Percentiles rank a stretch among this genome's conserved stretches.
These are phyloP conservation scores for Sardina pilchardus DNA, from an alignment of 2,113 vertebrate species.

Conservation along the genomic window DNA sequence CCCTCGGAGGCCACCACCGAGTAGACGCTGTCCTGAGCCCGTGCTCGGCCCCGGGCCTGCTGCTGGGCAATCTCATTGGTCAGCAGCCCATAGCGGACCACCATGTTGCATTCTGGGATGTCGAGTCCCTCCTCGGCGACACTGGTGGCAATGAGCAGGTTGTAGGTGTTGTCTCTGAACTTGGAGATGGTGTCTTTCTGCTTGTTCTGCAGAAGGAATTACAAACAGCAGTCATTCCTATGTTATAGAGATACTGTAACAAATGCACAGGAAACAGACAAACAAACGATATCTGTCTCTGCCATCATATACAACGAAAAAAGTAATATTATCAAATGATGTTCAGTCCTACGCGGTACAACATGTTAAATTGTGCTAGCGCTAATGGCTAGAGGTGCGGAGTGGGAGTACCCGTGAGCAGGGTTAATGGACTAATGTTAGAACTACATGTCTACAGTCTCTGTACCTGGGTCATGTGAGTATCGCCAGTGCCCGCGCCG, in stretches of 20 bases:
- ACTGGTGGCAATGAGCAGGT: conserved; percentile 90
- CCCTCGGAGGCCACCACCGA: conserved; percentile 78
- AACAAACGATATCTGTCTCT: neutral
- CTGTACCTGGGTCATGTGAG: conserved; percentile 88
- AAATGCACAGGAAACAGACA: neutral
- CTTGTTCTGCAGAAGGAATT: conserved; percentile 59
- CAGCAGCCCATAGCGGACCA: conserved; percentile 90
- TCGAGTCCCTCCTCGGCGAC: conserved; percentile 92
- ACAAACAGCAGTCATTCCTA: neutral
- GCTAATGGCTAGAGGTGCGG: too few species aligned
- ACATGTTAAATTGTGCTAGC: too few species aligned
- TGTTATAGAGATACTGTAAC: neutral
- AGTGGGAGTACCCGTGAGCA: too few species aligned
- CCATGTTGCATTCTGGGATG: conserved; percentile 84
- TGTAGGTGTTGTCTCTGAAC: conserved; percentile 77
- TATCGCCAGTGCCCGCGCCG: conserved; percentile 75
- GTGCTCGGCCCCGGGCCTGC: conserved; percentile 87
- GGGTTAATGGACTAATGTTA: neutral
- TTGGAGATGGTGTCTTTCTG: conserved; percentile 77
- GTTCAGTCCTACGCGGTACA: too few species aligned
- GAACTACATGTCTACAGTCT: too few species aligned
- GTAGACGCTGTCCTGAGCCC: conserved; percentile 80
- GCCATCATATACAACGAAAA: neutral
- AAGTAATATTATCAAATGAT: neutral
- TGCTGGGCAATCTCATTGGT: conserved; percentile 93